Evolutionary conservation across 2,888 invertebrate genomes (phyloP).

Genomic region (Sinohyriopsis cumingii): DNA sequence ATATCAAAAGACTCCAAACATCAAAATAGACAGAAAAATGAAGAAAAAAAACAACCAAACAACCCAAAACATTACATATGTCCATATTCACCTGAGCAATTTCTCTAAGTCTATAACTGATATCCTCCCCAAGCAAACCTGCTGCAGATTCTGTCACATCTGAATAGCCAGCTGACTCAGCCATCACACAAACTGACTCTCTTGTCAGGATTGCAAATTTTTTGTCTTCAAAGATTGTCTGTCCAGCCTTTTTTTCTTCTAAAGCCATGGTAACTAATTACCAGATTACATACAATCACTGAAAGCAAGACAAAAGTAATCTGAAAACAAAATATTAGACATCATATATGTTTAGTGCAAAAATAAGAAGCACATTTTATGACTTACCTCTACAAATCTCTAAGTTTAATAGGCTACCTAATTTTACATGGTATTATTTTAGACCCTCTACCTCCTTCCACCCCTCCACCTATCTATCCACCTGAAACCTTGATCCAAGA

Average conservation of each 20-base stretch:
- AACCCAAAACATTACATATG: background rate
- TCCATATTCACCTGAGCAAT: constrained; percentile 59
- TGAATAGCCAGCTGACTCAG: constrained; percentile 63
- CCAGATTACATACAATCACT: background rate
- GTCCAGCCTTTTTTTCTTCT: constrained; percentile 43
- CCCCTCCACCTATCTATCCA: too few species aligned
- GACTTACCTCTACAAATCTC: too few species aligned
- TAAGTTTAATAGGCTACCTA: too few species aligned
- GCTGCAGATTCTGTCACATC: constrained; percentile 65
- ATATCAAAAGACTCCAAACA: too few species aligned
- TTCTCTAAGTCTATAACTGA: constrained; percentile 69
- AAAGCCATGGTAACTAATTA: background rate
- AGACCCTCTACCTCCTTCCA: too few species aligned
- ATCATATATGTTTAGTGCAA: too few species aligned
- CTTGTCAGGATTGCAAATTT: constrained; percentile 67
- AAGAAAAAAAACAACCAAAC: background rate
- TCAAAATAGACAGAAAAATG: background rate
- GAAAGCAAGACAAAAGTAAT: too few species aligned
- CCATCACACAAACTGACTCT: constrained; percentile 66
- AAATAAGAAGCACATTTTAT: too few species aligned
- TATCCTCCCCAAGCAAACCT: constrained; percentile 68
- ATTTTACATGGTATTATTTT: too few species aligned
- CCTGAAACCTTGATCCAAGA: too few species aligned
- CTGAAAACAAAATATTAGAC: too few species aligned
- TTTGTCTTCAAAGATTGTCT: constrained; percentile 57